Percentiles rank a stretch among this genome's conserved stretches.
phyloP scores from a whole-genome alignment of 2,888 invertebrate species.

The Nebria salina region DNA sequence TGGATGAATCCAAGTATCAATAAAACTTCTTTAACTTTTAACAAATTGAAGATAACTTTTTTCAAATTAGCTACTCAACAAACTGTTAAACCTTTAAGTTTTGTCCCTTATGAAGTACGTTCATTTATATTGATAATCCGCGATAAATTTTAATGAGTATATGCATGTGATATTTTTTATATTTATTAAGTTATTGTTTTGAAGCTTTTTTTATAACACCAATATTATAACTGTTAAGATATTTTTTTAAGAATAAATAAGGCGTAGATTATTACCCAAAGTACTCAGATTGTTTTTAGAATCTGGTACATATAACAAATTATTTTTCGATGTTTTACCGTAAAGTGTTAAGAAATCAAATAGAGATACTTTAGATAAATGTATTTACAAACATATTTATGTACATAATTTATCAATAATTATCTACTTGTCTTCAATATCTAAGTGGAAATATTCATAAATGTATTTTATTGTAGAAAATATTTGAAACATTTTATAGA shows the following conservation, averaged over 20 bases:
- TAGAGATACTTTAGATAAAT: background rate
- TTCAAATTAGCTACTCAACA: too few relatives aligned
- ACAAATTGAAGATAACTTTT: too few relatives aligned
- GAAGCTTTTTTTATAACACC: conserved; percentile 12
- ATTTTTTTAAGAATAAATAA: background rate
- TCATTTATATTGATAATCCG: too few relatives aligned
- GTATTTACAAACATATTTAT: conserved; percentile 1
- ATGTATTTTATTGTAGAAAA: conserved; percentile 6
- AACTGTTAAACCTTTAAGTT: too few relatives aligned
- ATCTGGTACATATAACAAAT: background rate
- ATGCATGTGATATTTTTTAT: conserved; percentile 10
- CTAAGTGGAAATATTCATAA: conserved; percentile 11
- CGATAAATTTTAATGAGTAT: background rate
- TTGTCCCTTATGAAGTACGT: too few relatives aligned
- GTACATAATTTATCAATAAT: background rate
- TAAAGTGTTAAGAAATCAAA: background rate
- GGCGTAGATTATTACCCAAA: background rate
- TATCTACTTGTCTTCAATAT: conserved; percentile 4
- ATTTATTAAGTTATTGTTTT: background rate
- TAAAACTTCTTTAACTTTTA: too few relatives aligned
- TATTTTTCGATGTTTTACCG: conserved; percentile 18
- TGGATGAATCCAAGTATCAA: too few relatives aligned
- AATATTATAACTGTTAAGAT: conserved; percentile 2
- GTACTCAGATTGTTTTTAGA: conserved; percentile 4
- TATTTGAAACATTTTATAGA: background rate